phyloP scores from a whole-genome alignment of 2,113 vertebrate species.

The Panthera tigris region DNA sequence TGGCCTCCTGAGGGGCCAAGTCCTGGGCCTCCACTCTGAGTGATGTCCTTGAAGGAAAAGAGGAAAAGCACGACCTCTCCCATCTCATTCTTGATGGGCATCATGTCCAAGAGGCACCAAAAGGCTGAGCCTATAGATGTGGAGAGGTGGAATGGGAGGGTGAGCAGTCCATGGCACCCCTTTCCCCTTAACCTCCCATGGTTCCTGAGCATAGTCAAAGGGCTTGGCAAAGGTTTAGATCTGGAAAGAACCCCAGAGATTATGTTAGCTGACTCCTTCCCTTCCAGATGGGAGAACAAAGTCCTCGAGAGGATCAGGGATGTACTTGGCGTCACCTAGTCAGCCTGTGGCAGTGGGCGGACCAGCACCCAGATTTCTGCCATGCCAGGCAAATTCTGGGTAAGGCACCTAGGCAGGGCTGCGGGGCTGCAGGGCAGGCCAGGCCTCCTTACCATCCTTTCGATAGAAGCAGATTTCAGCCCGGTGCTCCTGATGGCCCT shows the following conservation, averaged over 20 bases:
- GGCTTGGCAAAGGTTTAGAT: not conserved
- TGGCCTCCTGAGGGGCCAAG: not conserved
- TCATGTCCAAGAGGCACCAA: slow-evolving; percentile 95
- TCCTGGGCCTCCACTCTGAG: slow-evolving; percentile 82
- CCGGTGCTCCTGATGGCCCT: slow-evolving; percentile 93
- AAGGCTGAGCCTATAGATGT: slow-evolving; percentile 88
- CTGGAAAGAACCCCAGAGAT: not conserved
- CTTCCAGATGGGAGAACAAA: not conserved
- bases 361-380: not conserved
- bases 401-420: not conserved
- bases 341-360: not conserved
- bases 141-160: not conserved
- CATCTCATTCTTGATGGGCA: slow-evolving; percentile 98
- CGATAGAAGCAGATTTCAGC: slow-evolving; percentile 94
- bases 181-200: not conserved
- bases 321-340: not conserved
- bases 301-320: not conserved
- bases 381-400: not conserved
- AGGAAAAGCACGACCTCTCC: slow-evolving; percentile 97
- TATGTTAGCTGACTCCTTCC: not conserved
- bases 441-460: slow-evolving; percentile 90
- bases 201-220: not conserved
- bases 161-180: not conserved
- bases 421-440: not conserved
- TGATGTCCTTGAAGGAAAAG: slow-evolving; percentile 97